A percentile compares a stretch with the other conserved stretches of the same genome.
Evolutionary conservation across 2,797 vertebrate genomes (phyloP).

Genomic region (Etheostoma nigrum): DNA sequence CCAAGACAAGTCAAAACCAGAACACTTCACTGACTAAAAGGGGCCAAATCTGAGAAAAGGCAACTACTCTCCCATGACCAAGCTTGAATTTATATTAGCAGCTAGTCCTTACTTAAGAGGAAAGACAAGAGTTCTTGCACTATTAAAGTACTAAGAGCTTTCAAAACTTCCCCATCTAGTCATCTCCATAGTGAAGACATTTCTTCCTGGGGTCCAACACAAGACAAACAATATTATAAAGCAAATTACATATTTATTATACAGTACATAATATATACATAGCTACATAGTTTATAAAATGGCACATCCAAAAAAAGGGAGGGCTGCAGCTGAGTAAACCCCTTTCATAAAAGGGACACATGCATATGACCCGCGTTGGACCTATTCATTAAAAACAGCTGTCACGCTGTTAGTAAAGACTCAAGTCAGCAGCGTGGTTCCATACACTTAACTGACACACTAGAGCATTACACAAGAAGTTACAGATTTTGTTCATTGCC

Average conservation of each 20-base stretch:
- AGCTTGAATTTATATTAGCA: neutral
- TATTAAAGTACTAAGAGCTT: neutral
- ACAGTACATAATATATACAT: too few relatives aligned
- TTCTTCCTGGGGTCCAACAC: too few relatives aligned
- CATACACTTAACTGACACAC: neutral
- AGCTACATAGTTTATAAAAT: neutral
- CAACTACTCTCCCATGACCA: neutral
- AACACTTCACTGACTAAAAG: neutral
- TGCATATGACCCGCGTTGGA: neutral
- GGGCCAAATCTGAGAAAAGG: neutral
- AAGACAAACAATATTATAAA: too few relatives aligned
- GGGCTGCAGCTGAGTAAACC: too few relatives aligned
- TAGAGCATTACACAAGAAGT: neutral
- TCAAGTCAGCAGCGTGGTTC: too few relatives aligned
- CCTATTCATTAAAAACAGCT: neutral
- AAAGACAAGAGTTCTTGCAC: neutral
- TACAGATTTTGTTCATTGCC: neutral
- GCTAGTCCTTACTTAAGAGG: neutral
- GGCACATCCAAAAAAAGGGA: neutral
- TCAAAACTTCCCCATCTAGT: too few relatives aligned
- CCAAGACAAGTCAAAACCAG: neutral
- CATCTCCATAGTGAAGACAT: too few relatives aligned
- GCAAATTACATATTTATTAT: too few relatives aligned
- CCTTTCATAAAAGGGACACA: neutral
- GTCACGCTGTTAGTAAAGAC: neutral